Evolutionary conservation across 2,113 vertebrate species (phyloP), one percentile per base, ranked within the genome.

Genomic region (Perca flavescens): DNA sequence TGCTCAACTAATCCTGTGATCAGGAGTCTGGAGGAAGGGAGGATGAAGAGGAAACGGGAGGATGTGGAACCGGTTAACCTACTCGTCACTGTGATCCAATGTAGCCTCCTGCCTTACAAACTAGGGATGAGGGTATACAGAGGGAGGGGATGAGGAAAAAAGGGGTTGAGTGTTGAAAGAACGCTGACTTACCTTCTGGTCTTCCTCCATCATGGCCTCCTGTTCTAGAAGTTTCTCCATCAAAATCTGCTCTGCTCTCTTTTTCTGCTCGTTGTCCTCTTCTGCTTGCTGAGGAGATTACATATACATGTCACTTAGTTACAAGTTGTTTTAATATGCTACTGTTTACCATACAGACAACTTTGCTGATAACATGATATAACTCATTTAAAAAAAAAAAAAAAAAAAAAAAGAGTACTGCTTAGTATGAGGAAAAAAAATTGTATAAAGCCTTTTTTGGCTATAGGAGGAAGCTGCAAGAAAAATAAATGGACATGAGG

Each of bases 211-310:
- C 95, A 96, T 96, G 69, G 97, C 98, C 92, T 99, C 98, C 92
- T 99, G 97, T 40, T 98, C 97, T 74, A 99, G 93, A 89, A 98
- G 95, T 91, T 98, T 98, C 94, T 99, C 97, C 93, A 97, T 93
- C 96, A 98, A 88, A 47, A 98, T 96, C 90, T 97, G 96, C 93
- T 99, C 97, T 88, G 99, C 97, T 86, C 97, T 97, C 92, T 96
- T 98, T 8, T 94, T 96, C 4, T 94, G 95, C 90, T 99, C 98
- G 0, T 99, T 99, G 86, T 98, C 98, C 93, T 97, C 97, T 80
- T 98, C 97, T 0, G 98, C 98, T 74, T 99, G 97, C 98, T 99
- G 77, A 34, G 12, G 49, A 79, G 43, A 79, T 72, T 1, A 76
- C n/a, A 53, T 5, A 77, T 9, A 56, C 21, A 28, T 5, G 13